Percentiles rank a stretch among this genome's conserved stretches.
Evolutionary conservation across 1,140 invertebrate species (phyloP).

Genomic region (Tribolium madens): DNA sequence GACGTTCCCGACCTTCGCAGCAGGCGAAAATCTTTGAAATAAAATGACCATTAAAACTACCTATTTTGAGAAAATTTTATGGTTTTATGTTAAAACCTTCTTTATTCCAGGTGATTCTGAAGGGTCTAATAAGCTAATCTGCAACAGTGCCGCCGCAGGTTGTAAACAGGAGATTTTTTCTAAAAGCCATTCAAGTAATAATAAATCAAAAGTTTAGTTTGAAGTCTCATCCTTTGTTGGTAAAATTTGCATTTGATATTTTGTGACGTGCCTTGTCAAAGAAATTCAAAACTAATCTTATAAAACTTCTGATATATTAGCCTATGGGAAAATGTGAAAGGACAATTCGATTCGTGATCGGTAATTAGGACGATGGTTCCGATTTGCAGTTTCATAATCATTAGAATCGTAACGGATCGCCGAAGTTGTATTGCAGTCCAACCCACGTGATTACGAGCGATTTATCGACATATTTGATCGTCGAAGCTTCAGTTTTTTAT

Average conservation of each 20-base stretch:
- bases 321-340: conserved; percentile 35
- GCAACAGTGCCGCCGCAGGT: neutral
- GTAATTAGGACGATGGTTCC: conserved; percentile 26
- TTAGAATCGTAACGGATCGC: conserved; percentile 33
- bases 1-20: neutral
- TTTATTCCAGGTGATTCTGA: neutral
- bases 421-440: conserved; percentile 30
- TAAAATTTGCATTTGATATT: neutral
- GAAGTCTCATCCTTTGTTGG: too few relatives aligned
- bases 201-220: neutral
- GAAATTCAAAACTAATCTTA: neutral
- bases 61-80: neutral
- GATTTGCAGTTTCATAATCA: conserved; percentile 37
- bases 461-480: conserved; percentile 29
- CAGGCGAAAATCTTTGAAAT: neutral
- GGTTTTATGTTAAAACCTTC: neutral
- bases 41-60: neutral
- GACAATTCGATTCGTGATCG: conserved; percentile 33
- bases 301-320: too few relatives aligned
- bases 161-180: neutral
- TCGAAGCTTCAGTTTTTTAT: conserved; percentile 13
- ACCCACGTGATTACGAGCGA: conserved; percentile 5
- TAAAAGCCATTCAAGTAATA: neutral
- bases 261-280: neutral
- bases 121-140: neutral